These are phyloP conservation scores for Helicoverpa assulta DNA, from an alignment of 2,888 invertebrate genomes.

Conservation along the genomic window DNA sequence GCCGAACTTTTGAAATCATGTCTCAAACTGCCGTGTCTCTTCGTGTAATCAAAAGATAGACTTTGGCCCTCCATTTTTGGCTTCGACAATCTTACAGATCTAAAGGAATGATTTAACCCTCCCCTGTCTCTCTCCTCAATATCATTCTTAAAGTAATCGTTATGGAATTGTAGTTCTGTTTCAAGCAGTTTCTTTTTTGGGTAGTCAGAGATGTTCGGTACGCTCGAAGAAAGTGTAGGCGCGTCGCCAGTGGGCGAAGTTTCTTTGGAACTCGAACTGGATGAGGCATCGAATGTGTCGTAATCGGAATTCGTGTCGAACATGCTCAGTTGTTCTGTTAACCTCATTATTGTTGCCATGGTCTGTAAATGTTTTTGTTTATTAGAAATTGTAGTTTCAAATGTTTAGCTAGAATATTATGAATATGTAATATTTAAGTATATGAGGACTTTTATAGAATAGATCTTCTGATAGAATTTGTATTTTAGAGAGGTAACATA, in stretches of 20 bases:
- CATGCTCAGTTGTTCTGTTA: slow-evolving; percentile 94
- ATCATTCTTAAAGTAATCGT: slow-evolving; percentile 83
- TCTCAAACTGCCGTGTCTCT: slow-evolving; percentile 74
- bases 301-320: slow-evolving; percentile 94
- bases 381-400: neutral
- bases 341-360: slow-evolving; percentile 93
- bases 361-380: slow-evolving; percentile 78
- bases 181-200: slow-evolving; percentile 61
- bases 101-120: slow-evolving; percentile 76
- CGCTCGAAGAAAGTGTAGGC: slow-evolving; percentile 79
- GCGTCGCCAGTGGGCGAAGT: slow-evolving; percentile 91
- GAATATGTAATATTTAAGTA: too few species aligned
- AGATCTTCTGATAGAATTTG: too few species aligned
- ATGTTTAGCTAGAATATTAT: neutral
- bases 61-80: slow-evolving; percentile 73
- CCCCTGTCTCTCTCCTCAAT: slow-evolving; percentile 68
- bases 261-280: slow-evolving; percentile 90
- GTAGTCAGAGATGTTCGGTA: slow-evolving; percentile 76
- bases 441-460: too few species aligned
- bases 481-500: too few species aligned
- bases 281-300: slow-evolving; percentile 91
- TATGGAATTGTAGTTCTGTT: slow-evolving; percentile 79
- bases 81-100: slow-evolving; percentile 75
- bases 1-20: slow-evolving; percentile 78
- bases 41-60: slow-evolving; percentile 74